Base-by-base conservation (phyloP, 2,888 invertebrate genomes). In the Trichopria drosophilae region DNA sequence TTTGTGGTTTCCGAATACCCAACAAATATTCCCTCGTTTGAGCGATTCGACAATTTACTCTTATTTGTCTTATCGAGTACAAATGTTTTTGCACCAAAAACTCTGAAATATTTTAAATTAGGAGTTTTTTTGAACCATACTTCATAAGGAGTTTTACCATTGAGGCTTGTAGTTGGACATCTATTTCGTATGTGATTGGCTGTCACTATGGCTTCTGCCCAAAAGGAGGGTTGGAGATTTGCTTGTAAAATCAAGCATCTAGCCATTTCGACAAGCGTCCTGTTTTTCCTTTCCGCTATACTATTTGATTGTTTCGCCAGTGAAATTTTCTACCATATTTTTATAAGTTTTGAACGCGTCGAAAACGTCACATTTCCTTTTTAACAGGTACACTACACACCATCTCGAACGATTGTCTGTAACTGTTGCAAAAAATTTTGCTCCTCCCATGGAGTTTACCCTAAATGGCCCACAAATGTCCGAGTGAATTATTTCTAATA, bases 201-300 rank as follows among this genome's bases (percentile, higher is more conserved):
- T 2, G 60, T 61, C 4, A 50, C 51, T 3, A 66, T 45, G 1
- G 68, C 68, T 43, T 70, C 68, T 1, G 58, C 63, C 67, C 67
- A 72, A 26, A 67, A 61, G 3, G 35, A 43, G 5, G 59, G 37
- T 6, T 55, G 52, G 4, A 66, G 44, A 4, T 43, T 50, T 9
- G 59, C 53, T 13, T 62, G 52, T 0, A 53, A 15, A 12, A 70
- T n/a, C 51, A 67, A 58, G 5, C 60, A 55, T n/a, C 66, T 48
- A 2, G 65, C 61, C 29, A 55, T 44, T 20, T 65, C 62, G 5
- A 65, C 57, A 2, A 69, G 22, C 2, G 63, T 69, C 1, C 62
- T 50, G 16, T 67, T 68, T 26, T 55, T 53, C 5, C 64, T 29
- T 41, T 71, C 67, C 5, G 67, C 60, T 1, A 57, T 41, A 1